Percentiles rank a stretch among this genome's conserved stretches.
Evolutionary conservation across 2,888 invertebrate species (phyloP).

Genomic region (Caenorhabditis macrosperma): DNA sequence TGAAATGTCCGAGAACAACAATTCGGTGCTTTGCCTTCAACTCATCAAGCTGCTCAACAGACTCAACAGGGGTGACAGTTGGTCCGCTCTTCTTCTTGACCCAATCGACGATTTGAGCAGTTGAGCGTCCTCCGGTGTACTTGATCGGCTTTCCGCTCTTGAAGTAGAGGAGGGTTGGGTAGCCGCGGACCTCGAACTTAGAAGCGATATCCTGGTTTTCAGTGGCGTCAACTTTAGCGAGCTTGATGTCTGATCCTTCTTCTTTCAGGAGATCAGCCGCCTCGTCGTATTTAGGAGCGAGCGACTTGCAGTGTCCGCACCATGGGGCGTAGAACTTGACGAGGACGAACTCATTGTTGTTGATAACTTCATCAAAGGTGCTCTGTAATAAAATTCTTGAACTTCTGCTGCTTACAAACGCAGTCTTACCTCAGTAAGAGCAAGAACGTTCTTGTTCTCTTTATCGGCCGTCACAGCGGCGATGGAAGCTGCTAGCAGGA

Average conservation of each 20-base stretch:
- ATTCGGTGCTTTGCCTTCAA: conserved; percentile 88
- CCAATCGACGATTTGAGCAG: conserved; percentile 93
- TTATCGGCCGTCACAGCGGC: conserved; percentile 27
- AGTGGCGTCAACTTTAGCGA: conserved; percentile 88
- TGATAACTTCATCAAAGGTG: conserved; percentile 89
- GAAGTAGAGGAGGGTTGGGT: conserved; percentile 97
- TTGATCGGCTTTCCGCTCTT: conserved; percentile 88
- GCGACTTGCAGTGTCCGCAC: no score
- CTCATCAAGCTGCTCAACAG: conserved; percentile 88
- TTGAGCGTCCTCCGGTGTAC: conserved; percentile 87
- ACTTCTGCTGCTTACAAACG: background rate
- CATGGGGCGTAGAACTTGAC: no score
- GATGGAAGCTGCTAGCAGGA: conserved; percentile 18
- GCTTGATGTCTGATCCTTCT: conserved; percentile 88
- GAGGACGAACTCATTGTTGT: conserved; percentile 86
- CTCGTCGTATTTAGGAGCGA: conserved; percentile 93
- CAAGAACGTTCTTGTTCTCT: conserved; percentile 81
- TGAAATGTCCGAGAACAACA: conserved; percentile 90
- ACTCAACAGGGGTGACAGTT: conserved; percentile 87
- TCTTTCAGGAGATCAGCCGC: conserved; percentile 81
- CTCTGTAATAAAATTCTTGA: conserved; percentile 79
- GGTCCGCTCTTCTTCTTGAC: conserved; percentile 96
- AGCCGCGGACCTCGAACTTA: conserved; percentile 90
- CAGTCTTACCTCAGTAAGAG: conserved; percentile 82
- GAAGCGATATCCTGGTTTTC: conserved; percentile 90